Percentiles rank a stretch among this genome's conserved stretches.
Conservation (phyloP, 2,888 invertebrate genomes). For the Cheilosia vernalis region DNA sequence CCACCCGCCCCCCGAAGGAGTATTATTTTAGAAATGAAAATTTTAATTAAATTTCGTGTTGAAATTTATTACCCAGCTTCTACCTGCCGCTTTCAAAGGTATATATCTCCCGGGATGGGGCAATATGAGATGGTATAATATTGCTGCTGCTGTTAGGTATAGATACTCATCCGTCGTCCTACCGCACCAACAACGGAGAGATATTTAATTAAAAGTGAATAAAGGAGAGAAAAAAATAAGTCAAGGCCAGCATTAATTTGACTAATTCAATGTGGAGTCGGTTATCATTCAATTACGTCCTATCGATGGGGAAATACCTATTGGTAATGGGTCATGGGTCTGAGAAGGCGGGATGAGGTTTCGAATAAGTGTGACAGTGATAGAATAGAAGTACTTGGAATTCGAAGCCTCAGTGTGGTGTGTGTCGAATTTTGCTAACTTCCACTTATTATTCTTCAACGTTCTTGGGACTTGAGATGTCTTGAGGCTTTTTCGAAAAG, state of each 20-base stretch:
- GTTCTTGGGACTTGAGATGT: too few relatives aligned
- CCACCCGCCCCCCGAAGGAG: constrained; percentile 16
- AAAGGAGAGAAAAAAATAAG: constrained; percentile 51
- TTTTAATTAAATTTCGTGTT: constrained; percentile 74
- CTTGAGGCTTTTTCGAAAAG: too few relatives aligned
- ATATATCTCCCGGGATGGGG: constrained; percentile 56
- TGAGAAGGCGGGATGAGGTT: too few relatives aligned
- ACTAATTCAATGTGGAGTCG: constrained; percentile 36
- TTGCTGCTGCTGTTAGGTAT: constrained; percentile 1
- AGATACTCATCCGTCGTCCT: neutral
- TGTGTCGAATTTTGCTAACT: too few relatives aligned
- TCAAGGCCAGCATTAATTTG: constrained; percentile 60
- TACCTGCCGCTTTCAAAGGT: constrained; percentile 61
- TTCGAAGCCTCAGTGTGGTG: too few relatives aligned
- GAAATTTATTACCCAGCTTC: constrained; percentile 72
- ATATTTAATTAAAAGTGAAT: constrained; percentile 72
- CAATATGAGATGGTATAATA: constrained; percentile 66
- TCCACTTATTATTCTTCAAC: too few relatives aligned
- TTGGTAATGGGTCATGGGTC: too few relatives aligned
- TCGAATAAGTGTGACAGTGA: too few relatives aligned
- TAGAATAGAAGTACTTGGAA: too few relatives aligned
- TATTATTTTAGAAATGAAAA: constrained; percentile 74
- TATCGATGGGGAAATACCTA: neutral
- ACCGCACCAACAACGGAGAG: constrained; percentile 44
- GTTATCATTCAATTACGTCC: constrained; percentile 30